Conservation (phyloP, 2,797 vertebrate genomes). For the Avahi laniger region DNA sequence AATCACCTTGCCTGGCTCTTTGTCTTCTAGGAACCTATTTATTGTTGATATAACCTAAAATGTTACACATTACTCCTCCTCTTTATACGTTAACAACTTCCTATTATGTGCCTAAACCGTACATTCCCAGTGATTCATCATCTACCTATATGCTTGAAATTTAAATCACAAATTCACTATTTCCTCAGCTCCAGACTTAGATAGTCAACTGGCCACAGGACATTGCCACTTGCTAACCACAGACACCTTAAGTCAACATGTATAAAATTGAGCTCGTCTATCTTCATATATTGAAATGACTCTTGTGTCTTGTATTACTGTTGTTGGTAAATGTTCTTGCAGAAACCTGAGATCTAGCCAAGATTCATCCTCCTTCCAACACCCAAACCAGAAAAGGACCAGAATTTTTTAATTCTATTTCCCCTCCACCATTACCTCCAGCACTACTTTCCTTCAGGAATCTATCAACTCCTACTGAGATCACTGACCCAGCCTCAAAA, state of each 20-base stretch:
- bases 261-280: background rate
- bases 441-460: background rate
- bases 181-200: background rate
- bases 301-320: background rate
- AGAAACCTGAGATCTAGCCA: background rate
- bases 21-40: background rate
- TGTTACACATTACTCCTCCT: background rate
- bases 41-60: background rate
- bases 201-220: background rate
- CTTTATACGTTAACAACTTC: background rate
- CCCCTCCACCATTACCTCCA: background rate
- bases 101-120: background rate
- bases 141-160: background rate
- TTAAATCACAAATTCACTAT: background rate
- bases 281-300: background rate
- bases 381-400: background rate
- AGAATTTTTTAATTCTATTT: background rate
- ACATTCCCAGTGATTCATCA: background rate
- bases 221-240: background rate
- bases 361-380: background rate
- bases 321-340: background rate
- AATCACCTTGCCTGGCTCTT: background rate
- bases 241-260: background rate
- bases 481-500: background rate
- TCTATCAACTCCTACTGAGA: background rate